Conservation (phyloP, 2,113 vertebrate genomes). For the Vanacampus margaritifer region DNA sequence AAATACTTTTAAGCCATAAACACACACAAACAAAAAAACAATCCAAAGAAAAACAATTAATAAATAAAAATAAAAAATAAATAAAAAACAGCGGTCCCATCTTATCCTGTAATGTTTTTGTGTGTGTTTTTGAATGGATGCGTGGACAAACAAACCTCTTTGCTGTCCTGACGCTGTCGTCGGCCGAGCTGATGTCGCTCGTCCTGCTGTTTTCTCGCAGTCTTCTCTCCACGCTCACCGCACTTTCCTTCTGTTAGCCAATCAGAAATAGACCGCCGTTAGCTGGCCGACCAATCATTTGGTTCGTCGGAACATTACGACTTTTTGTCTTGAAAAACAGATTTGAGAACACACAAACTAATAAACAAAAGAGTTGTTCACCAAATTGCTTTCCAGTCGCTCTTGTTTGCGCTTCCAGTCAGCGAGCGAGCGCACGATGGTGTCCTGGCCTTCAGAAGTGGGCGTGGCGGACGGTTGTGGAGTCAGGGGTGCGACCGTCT, state of each 20-base stretch:
- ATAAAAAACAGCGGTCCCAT: too few relatives aligned
- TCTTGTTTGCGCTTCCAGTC: slow-evolving; percentile 71
- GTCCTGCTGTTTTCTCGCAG: slow-evolving; percentile 51
- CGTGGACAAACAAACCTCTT: slow-evolving; percentile 51
- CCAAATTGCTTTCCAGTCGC: slow-evolving; percentile 64
- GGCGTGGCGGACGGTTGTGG: slow-evolving; percentile 64
- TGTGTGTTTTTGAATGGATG: background rate
- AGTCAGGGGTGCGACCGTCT: slow-evolving; percentile 85
- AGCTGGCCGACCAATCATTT: background rate
- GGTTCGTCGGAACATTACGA: too few relatives aligned
- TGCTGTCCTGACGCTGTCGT: slow-evolving; percentile 62
- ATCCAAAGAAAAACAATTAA: too few relatives aligned
- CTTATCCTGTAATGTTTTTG: background rate
- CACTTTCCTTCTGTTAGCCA: slow-evolving; percentile 40
- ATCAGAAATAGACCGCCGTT: slow-evolving; percentile 16
- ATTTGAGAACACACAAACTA: background rate
- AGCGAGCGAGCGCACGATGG: slow-evolving; percentile 62
- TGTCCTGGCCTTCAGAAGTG: slow-evolving; percentile 43
- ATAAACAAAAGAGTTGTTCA: slow-evolving; percentile 36
- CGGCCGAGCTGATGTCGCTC: slow-evolving; percentile 61
- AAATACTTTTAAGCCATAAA: too few relatives aligned
- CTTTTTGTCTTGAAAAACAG: background rate
- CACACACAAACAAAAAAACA: too few relatives aligned
- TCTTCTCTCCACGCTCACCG: slow-evolving; percentile 47
- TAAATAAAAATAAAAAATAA: too few relatives aligned